phyloP scores from a whole-genome alignment of 1,140 invertebrate species.

The Subanguina moxae region DNA sequence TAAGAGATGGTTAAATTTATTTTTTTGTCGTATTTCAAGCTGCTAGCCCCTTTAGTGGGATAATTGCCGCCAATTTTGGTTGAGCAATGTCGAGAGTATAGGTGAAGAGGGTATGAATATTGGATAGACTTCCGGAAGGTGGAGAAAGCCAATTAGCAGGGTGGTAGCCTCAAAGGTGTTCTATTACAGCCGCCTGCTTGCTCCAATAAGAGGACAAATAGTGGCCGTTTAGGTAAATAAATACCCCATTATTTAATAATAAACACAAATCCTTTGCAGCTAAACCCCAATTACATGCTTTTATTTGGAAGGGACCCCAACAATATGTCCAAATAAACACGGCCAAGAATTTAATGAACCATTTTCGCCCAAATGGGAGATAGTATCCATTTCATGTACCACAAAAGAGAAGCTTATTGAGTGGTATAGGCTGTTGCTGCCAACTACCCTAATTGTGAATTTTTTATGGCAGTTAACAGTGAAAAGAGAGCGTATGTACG shows the following conservation, averaged over 20 bases:
- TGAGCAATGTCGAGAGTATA: not conserved
- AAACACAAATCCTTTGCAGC: constrained; percentile 3
- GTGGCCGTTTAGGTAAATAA: constrained; percentile 7
- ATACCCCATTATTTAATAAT: constrained; percentile 8
- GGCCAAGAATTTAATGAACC: no score
- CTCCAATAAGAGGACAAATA: not conserved
- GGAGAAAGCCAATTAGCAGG: not conserved
- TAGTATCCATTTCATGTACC: no score
- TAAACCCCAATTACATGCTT: not conserved
- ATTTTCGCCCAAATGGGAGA: no score
- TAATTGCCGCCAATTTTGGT: not conserved
- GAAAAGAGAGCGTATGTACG: no score
- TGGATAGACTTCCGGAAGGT: not conserved
- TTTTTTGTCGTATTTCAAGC: no score
- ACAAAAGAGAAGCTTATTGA: no score
- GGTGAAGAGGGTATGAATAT: not conserved
- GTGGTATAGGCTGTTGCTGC: no score
- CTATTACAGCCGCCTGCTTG: constrained; percentile 1
- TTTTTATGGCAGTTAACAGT: no score
- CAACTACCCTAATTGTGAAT: no score
- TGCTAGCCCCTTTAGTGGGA: not conserved
- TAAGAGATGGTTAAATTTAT: no score
- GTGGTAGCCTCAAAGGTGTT: not conserved
- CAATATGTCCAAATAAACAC: not conserved
- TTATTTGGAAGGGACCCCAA: not conserved